Percentiles rank a stretch among this genome's conserved stretches.
These are phyloP conservation scores for Xestia ashworthii DNA, from an alignment of 2,888 invertebrate genomes.

Conservation along the genomic window DNA sequence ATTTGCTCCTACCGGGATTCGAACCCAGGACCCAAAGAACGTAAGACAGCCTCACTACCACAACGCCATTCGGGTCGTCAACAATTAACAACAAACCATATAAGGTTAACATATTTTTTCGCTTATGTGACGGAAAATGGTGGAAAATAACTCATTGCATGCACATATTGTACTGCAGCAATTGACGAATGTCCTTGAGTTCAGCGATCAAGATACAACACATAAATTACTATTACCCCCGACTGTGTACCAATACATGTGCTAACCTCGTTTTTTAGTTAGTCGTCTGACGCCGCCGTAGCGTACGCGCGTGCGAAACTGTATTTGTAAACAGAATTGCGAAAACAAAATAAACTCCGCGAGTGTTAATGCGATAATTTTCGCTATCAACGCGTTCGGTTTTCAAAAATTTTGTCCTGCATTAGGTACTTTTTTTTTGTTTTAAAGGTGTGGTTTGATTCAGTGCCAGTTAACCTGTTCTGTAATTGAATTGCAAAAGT, in stretches of 20 bases:
- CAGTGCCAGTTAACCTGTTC: constrained; percentile 27
- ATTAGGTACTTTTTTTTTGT: background rate
- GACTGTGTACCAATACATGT: constrained; percentile 33
- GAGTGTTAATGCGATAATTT: background rate
- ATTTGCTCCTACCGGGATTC: no score
- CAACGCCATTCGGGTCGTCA: no score
- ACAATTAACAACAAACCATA: constrained; percentile 31
- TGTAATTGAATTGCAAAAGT: constrained; percentile 15
- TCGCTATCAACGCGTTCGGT: constrained; percentile 7
- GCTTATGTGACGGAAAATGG: constrained; percentile 8
- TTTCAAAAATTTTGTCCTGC: constrained; percentile 26
- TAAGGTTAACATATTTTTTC: constrained; percentile 34
- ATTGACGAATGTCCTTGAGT: constrained; percentile 33
- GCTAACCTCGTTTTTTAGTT: constrained; percentile 58
- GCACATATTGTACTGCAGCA: constrained; percentile 18
- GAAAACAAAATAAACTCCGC: constrained; percentile 42
- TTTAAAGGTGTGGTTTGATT: constrained; percentile 6
- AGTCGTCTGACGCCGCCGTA: constrained; percentile 36
- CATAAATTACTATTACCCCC: constrained; percentile 40
- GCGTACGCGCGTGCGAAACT: constrained; percentile 39
- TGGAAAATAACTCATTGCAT: constrained; percentile 10
- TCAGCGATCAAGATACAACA: constrained; percentile 28
- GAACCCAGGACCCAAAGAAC: no score
- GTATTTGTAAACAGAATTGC: constrained; percentile 41
- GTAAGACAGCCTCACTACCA: no score